A percentile compares a stretch with the other conserved stretches of the same genome.
phyloP scores from a whole-genome alignment of 2,797 vertebrate genomes.

The Ceryle rudis region DNA sequence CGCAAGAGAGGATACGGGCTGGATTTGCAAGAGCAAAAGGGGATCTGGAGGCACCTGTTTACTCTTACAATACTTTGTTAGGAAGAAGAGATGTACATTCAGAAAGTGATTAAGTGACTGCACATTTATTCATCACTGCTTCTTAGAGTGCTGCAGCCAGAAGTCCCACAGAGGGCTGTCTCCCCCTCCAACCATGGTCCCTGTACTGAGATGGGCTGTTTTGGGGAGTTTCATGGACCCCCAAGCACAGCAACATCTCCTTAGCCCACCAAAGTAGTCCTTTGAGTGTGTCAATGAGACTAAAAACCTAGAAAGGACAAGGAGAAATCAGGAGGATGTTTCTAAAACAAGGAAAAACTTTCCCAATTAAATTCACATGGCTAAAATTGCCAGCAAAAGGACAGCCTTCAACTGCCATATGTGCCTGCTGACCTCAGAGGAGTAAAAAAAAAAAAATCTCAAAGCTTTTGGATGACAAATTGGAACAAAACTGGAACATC shows the following conservation, averaged over 20 bases:
- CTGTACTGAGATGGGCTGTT: background rate
- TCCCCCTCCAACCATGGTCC: background rate
- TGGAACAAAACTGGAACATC: slow-evolving; percentile 8
- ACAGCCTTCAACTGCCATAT: background rate
- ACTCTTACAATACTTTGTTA: background rate
- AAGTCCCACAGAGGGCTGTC: background rate
- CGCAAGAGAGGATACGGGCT: background rate
- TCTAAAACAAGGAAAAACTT: background rate
- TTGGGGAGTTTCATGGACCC: background rate
- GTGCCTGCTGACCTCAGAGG: background rate
- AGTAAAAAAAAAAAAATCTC: background rate
- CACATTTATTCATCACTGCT: background rate
- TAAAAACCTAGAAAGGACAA: background rate
- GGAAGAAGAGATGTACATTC: background rate
- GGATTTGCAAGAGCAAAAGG: background rate
- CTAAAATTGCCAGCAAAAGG: background rate
- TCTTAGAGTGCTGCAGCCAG: background rate
- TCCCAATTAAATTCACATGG: background rate
- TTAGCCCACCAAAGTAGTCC: background rate
- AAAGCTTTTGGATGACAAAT: background rate
- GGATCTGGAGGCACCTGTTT: background rate
- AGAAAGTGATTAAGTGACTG: background rate
- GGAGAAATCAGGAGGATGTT: background rate
- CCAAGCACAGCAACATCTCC: background rate
- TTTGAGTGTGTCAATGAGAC: background rate